These are phyloP conservation scores for Strigops habroptila DNA, from an alignment of 2,113 vertebrate species.

Conservation along the genomic window DNA sequence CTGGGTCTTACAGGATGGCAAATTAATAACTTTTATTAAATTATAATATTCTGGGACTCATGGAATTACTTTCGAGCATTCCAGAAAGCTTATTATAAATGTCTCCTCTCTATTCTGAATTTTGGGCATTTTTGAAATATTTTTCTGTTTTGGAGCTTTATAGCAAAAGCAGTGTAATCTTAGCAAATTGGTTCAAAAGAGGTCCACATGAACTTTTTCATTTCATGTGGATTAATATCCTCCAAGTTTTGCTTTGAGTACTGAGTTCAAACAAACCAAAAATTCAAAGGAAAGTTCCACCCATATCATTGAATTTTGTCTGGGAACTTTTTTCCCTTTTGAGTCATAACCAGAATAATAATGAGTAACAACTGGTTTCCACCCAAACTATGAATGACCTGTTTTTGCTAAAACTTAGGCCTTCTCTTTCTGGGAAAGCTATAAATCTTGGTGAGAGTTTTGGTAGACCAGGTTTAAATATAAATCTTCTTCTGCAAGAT, in stretches of 20 bases:
- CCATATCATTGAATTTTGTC: conserved; percentile 24
- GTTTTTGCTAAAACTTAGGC: background rate
- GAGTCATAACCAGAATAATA: conserved; percentile 33
- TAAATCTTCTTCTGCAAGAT: background rate
- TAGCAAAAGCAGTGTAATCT: background rate
- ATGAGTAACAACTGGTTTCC: conserved; percentile 42
- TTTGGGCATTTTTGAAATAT: background rate
- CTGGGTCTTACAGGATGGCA: background rate
- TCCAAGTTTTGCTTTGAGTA: background rate
- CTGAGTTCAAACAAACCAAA: conserved; percentile 30
- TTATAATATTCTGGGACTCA: background rate
- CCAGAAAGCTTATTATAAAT: background rate
- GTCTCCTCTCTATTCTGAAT: background rate
- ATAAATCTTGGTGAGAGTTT: background rate
- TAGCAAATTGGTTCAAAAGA: background rate
- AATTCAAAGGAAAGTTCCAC: conserved; percentile 29
- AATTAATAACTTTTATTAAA: background rate
- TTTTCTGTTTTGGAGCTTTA: background rate
- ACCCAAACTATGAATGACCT: background rate
- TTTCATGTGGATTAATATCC: conserved; percentile 12
- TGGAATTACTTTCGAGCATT: background rate
- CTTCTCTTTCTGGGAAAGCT: background rate
- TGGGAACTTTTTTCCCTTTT: background rate
- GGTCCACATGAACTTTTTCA: background rate
- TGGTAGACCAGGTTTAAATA: background rate